Evolutionary conservation across 2,888 invertebrate species (phyloP).

Genomic region (Pterobdella sp.): DNA sequence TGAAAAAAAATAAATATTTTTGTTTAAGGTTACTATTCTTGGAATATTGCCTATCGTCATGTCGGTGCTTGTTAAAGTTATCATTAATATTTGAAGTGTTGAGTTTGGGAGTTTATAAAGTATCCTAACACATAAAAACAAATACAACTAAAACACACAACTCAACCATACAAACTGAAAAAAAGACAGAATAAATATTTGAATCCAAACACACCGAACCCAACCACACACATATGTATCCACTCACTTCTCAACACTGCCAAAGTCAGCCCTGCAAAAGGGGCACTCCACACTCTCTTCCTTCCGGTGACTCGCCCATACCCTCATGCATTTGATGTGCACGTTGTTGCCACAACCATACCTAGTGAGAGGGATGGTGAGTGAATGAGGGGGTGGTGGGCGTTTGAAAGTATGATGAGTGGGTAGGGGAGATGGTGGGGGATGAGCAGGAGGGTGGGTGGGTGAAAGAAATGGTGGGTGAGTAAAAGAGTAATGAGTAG

Average conservation of each 20-base stretch:
- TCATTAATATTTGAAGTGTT: no score
- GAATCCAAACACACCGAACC: slow-evolving; percentile 31
- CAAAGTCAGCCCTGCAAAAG: slow-evolving; percentile 51
- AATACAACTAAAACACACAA: not conserved
- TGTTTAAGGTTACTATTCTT: no score
- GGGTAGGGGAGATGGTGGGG: no score
- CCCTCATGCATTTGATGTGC: slow-evolving; percentile 52
- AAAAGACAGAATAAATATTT: not conserved
- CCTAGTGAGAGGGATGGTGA: slow-evolving; percentile 35
- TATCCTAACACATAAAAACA: no score
- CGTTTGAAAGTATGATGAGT: not conserved
- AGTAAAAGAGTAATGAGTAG: no score
- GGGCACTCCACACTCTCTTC: slow-evolving; percentile 49
- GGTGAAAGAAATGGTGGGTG: no score
- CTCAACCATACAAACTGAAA: not conserved
- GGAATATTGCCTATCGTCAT: no score
- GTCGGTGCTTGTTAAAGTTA: no score
- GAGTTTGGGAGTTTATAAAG: not conserved
- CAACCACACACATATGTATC: slow-evolving; percentile 46
- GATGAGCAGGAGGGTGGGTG: no score
- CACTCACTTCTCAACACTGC: slow-evolving; percentile 40
- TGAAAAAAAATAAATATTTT: no score
- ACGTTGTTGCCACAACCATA: slow-evolving; percentile 52
- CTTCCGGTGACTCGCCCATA: slow-evolving; percentile 50
- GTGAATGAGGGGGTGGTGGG: not conserved